Evolutionary conservation across 2,888 invertebrate species (phyloP).

Genomic region (Tinea pellionella): DNA sequence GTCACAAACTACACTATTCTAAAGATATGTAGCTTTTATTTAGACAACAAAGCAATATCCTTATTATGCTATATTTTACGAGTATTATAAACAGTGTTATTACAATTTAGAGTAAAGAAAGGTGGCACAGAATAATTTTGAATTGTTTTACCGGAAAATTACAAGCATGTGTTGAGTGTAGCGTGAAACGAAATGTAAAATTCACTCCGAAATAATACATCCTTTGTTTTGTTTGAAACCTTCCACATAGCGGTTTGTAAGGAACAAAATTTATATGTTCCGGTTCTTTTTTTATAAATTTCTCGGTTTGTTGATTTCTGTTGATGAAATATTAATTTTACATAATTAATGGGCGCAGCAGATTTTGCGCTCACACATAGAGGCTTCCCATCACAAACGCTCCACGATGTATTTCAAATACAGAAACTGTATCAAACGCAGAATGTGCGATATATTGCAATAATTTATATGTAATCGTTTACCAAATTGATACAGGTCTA

Average conservation of each 20-base stretch:
- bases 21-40: too few relatives aligned
- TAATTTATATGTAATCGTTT: too few relatives aligned
- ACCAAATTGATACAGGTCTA: too few relatives aligned
- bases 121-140: conserved; percentile 9
- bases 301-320: neutral
- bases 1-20: too few relatives aligned
- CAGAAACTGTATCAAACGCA: too few relatives aligned
- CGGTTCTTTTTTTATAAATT: neutral
- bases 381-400: too few relatives aligned
- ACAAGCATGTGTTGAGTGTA: neutral
- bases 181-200: conserved; percentile 6
- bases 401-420: too few relatives aligned
- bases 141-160: conserved; percentile 10
- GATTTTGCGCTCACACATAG: too few relatives aligned
- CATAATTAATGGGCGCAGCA: neutral
- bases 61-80: too few relatives aligned
- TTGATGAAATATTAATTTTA: neutral
- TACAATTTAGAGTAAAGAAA: neutral
- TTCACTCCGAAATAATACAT: neutral
- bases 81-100: too few relatives aligned
- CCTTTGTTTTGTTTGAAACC: conserved; percentile 6
- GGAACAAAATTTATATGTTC: neutral
- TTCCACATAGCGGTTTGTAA: neutral
- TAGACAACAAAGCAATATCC: too few relatives aligned
- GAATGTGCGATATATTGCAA: too few relatives aligned